These are phyloP conservation scores for Microchirus variegatus DNA, from an alignment of 2,797 vertebrate genomes.

Conservation along the genomic window DNA sequence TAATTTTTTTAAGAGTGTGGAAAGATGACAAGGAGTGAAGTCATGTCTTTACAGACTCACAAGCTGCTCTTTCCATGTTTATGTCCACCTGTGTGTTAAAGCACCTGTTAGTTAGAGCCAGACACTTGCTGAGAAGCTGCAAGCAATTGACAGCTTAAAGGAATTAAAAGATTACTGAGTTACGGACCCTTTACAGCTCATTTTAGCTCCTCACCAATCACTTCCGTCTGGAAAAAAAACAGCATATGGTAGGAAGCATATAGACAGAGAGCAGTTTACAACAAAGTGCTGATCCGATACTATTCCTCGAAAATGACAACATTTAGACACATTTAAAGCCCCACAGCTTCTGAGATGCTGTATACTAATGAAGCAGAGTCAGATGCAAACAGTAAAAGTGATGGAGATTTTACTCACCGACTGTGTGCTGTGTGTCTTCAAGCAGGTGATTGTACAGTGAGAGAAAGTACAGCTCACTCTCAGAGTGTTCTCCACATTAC, in stretches of 20 bases:
- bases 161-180: constrained; percentile 75
- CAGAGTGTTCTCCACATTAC: constrained; percentile 57
- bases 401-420: constrained; percentile 59
- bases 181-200: constrained; percentile 36
- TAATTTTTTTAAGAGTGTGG: neutral
- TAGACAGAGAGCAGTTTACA: neutral
- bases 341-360: constrained; percentile 4
- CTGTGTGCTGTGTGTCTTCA: constrained; percentile 39
- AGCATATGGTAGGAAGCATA: neutral
- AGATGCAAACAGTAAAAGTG: constrained; percentile 4
- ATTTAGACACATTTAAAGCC: neutral
- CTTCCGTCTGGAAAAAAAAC: constrained; percentile 15
- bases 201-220: constrained; percentile 37
- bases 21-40: neutral
- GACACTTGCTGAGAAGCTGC: constrained; percentile 33
- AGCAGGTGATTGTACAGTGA: constrained; percentile 37
- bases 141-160: constrained; percentile 56
- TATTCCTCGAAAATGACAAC: too few species aligned
- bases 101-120: constrained; percentile 48
- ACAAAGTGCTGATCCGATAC: too few species aligned
- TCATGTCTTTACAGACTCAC: neutral
- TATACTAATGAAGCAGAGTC: neutral
- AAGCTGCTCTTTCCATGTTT: neutral
- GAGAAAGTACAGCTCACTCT: constrained; percentile 42
- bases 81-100: constrained; percentile 45